phyloP scores from a whole-genome alignment of 1,140 invertebrate genomes.

The Glossosoma conforme region DNA sequence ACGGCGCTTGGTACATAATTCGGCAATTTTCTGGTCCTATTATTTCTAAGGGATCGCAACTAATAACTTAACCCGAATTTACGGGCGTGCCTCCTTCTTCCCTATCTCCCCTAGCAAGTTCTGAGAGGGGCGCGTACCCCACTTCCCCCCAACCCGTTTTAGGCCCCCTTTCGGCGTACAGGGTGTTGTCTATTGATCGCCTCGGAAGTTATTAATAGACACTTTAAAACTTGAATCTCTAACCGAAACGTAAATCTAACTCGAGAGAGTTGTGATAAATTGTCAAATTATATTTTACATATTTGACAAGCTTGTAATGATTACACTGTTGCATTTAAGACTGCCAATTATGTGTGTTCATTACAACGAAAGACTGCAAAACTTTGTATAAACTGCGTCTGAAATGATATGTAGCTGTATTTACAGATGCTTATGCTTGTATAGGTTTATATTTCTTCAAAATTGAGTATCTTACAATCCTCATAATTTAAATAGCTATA shows the following conservation, averaged over 20 bases:
- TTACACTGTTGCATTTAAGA: no score
- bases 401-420: no score
- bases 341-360: no score
- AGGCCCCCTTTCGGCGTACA: constrained; percentile 13
- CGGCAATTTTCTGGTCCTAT: constrained; percentile 33
- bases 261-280: constrained; percentile 4
- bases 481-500: no score
- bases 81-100: constrained; percentile 8
- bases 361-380: no score
- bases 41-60: constrained; percentile 30
- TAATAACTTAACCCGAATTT: constrained; percentile 31
- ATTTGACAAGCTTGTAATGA: no score
- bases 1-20: constrained; percentile 29
- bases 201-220: constrained; percentile 28
- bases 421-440: no score
- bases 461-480: no score
- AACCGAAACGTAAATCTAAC: constrained; percentile 8
- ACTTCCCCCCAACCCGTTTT: background rate
- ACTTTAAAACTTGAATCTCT: constrained; percentile 26
- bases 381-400: no score
- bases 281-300: no score
- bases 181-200: constrained; percentile 29
- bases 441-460: no score
- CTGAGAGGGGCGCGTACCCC: no score
- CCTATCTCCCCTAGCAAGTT: constrained; percentile 20